phyloP scores from a whole-genome alignment of 2,113 vertebrate species.

The Petrocephalus microphthalmus region DNA sequence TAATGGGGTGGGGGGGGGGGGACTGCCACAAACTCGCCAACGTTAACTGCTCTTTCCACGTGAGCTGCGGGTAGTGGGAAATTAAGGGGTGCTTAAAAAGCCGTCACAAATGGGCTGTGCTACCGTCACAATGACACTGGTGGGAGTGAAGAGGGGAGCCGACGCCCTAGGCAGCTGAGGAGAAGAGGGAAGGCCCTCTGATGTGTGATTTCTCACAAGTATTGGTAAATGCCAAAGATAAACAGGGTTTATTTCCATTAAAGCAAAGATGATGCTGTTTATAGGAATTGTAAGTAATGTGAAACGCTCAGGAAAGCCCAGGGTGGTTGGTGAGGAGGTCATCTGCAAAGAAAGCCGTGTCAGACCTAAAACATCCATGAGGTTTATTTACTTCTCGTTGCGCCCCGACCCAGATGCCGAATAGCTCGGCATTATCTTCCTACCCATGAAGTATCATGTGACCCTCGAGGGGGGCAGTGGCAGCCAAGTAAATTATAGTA shows the following conservation, averaged over 20 bases:
- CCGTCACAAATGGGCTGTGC: background rate
- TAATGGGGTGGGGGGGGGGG: no score
- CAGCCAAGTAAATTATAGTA: conserved; percentile 13
- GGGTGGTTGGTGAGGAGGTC: background rate
- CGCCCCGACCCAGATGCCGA: background rate
- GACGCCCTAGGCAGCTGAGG: background rate
- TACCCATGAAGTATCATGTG: conserved; percentile 8
- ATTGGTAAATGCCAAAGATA: conserved; percentile 10
- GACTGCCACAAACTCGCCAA: background rate
- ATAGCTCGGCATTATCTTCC: conserved; percentile 15
- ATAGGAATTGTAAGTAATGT: conserved; percentile 17
- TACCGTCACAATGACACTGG: background rate
- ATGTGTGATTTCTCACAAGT: conserved; percentile 14
- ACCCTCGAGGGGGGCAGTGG: conserved; percentile 12
- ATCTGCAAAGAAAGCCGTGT: background rate
- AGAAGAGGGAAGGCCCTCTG: background rate
- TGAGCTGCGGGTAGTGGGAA: background rate
- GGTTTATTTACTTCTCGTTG: background rate
- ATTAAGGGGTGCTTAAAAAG: background rate
- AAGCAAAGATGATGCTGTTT: conserved; percentile 10
- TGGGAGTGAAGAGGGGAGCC: background rate
- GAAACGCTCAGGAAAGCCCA: background rate
- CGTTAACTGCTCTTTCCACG: background rate
- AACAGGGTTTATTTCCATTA: conserved; percentile 12
- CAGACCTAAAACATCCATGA: background rate